These are phyloP conservation scores for Melipona beecheii DNA, from an alignment of 2,888 invertebrate species.

Conservation along the genomic window DNA sequence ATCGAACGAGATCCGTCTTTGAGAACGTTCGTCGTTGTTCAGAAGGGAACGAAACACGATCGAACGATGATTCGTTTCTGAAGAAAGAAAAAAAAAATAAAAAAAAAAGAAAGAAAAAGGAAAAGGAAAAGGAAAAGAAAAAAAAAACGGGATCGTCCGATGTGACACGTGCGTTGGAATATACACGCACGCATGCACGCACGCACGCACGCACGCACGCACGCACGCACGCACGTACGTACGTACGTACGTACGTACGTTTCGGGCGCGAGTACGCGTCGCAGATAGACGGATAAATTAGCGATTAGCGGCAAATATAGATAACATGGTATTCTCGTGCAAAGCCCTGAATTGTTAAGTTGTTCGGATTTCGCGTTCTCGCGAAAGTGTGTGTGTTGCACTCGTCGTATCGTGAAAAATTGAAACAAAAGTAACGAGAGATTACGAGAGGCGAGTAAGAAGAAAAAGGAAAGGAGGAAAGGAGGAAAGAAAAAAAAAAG, in stretches of 20 bases:
- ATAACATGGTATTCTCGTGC: slow-evolving; percentile 15
- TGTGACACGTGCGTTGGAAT: neutral
- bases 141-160: neutral
- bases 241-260: neutral
- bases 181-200: neutral
- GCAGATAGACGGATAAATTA: slow-evolving; percentile 35
- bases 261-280: slow-evolving; percentile 10
- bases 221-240: neutral
- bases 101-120: too few species aligned
- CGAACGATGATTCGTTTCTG: neutral
- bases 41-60: neutral
- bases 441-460: neutral
- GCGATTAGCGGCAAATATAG: slow-evolving; percentile 24
- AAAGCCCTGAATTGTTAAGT: slow-evolving; percentile 14
- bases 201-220: neutral
- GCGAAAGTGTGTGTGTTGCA: slow-evolving; percentile 17
- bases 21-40: neutral
- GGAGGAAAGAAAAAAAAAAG: neutral
- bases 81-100: neutral
- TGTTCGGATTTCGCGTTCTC: neutral
- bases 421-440: too few species aligned
- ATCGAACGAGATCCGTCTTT: slow-evolving; percentile 1
- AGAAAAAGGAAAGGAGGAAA: too few species aligned
- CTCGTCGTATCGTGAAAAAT: neutral
- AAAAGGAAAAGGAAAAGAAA: too few species aligned